Evolutionary conservation across 2,888 invertebrate species (phyloP).

Genomic region (Ditula angustiorana): DNA sequence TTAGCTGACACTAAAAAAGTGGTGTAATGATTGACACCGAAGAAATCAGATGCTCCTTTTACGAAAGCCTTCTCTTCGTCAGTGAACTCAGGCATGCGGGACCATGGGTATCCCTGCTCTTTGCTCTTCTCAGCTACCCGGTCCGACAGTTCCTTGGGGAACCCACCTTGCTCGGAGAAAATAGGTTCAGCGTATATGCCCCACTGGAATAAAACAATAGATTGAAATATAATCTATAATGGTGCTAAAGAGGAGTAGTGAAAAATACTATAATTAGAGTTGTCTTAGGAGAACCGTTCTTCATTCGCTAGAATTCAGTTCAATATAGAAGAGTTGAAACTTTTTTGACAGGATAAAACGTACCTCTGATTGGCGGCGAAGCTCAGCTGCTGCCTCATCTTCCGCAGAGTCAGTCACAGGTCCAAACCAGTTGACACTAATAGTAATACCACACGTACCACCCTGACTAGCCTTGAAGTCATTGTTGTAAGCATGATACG

Average conservation of each 20-base stretch:
- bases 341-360: slow-evolving; percentile 54
- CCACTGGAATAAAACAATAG: slow-evolving; percentile 55
- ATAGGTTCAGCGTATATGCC: slow-evolving; percentile 80
- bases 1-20: slow-evolving; percentile 57
- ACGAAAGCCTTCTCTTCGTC: slow-evolving; percentile 65
- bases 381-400: slow-evolving; percentile 58
- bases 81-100: slow-evolving; percentile 76
- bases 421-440: slow-evolving; percentile 43
- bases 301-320: too few species aligned
- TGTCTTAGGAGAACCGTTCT: too few species aligned
- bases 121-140: slow-evolving; percentile 72
- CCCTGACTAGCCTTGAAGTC: slow-evolving; percentile 61
- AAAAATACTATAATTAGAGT: too few species aligned
- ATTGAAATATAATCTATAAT: slow-evolving; percentile 42
- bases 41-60: slow-evolving; percentile 67
- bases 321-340: too few species aligned
- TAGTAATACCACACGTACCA: slow-evolving; percentile 46
- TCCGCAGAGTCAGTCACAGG: slow-evolving; percentile 56
- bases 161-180: slow-evolving; percentile 78
- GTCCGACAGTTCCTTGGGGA: slow-evolving; percentile 76
- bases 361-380: slow-evolving; percentile 45
- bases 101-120: slow-evolving; percentile 68
- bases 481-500: slow-evolving; percentile 78
- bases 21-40: slow-evolving; percentile 89
- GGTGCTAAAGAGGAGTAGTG: too few species aligned